Conservation (phyloP, 2,113 vertebrate genomes). For the Channa maculata region DNA sequence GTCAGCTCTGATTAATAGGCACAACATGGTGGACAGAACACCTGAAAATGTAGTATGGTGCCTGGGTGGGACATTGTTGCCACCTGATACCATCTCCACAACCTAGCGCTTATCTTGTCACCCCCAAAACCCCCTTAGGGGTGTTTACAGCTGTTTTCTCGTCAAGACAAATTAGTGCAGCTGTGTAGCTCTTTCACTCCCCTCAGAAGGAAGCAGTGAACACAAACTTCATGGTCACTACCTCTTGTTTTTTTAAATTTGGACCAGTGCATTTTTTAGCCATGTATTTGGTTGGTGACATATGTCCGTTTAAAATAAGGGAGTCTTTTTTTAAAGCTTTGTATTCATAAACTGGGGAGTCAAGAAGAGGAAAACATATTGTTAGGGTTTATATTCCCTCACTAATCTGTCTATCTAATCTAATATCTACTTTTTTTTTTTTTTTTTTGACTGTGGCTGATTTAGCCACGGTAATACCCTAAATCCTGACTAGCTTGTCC, state of each 20-base stretch:
- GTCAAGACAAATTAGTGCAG: conserved; percentile 79
- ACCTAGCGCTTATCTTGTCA: conserved; percentile 66
- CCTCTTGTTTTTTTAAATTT: conserved; percentile 13
- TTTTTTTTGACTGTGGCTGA: conserved; percentile 65
- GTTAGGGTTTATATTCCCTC: conserved; percentile 60
- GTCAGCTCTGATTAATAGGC: conserved; percentile 77
- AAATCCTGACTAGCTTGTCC: conserved; percentile 74
- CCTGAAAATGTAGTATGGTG: conserved; percentile 65
- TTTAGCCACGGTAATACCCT: conserved; percentile 77
- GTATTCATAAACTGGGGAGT: conserved; percentile 32
- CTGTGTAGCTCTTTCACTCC: conserved; percentile 41
- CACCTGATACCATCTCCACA: conserved; percentile 78
- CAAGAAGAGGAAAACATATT: conserved; percentile 71
- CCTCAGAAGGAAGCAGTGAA: conserved; percentile 36
- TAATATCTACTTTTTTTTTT: conserved; percentile 68
- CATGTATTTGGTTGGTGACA: conserved; percentile 11
- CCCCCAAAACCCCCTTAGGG: conserved; percentile 37
- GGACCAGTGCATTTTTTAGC: conserved; percentile 10
- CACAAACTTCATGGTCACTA: conserved; percentile 49
- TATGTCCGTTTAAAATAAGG: conserved; percentile 58
- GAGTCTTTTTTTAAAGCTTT: conserved; percentile 49
- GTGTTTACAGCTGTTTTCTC: conserved; percentile 79
- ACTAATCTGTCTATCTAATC: conserved; percentile 78
- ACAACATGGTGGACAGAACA: conserved; percentile 64
- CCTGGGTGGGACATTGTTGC: conserved; percentile 73